Conservation (phyloP, 2,113 vertebrate species). For the Paedocypris sp. region DNA sequence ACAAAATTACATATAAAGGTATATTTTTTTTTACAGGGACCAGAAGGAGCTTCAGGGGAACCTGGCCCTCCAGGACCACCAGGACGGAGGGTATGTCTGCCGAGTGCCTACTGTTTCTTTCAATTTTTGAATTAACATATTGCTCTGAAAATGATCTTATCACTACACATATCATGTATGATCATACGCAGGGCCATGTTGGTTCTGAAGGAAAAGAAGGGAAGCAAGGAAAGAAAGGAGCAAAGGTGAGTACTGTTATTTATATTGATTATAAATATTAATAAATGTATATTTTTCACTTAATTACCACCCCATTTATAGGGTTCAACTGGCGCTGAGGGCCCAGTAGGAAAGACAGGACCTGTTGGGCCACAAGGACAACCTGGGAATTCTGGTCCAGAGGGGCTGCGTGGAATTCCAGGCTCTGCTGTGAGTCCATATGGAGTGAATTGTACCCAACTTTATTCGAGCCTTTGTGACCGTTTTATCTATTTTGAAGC, state of each 20-base stretch:
- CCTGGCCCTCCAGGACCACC: slow-evolving; percentile 74
- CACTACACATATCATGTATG: not conserved
- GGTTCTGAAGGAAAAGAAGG: slow-evolving; percentile 72
- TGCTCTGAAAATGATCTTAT: not conserved
- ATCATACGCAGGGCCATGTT: slow-evolving; percentile 59
- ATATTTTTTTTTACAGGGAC: slow-evolving; percentile 59
- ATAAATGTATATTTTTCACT: no score
- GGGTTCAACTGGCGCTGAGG: slow-evolving; percentile 66
- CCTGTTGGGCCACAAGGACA: slow-evolving; percentile 72
- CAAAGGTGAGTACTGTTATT: slow-evolving; percentile 79
- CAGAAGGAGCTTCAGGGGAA: slow-evolving; percentile 76
- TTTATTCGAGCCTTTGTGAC: not conserved
- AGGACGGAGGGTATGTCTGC: slow-evolving; percentile 70
- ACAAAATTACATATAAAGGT: not conserved
- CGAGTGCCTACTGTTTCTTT: not conserved
- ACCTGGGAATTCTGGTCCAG: slow-evolving; percentile 67
- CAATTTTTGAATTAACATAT: not conserved
- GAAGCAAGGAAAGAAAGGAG: slow-evolving; percentile 75
- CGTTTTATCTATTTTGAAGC: slow-evolving; percentile 5
- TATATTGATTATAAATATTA: no score
- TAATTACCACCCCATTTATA: no score
- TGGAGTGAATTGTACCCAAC: not conserved
- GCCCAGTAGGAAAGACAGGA: slow-evolving; percentile 68
- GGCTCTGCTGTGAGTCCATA: slow-evolving; percentile 71
- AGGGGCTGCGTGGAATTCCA: slow-evolving; percentile 79